Base-by-base conservation (phyloP, 2,888 invertebrate species). In the Pollenia griseotomentosa region DNA sequence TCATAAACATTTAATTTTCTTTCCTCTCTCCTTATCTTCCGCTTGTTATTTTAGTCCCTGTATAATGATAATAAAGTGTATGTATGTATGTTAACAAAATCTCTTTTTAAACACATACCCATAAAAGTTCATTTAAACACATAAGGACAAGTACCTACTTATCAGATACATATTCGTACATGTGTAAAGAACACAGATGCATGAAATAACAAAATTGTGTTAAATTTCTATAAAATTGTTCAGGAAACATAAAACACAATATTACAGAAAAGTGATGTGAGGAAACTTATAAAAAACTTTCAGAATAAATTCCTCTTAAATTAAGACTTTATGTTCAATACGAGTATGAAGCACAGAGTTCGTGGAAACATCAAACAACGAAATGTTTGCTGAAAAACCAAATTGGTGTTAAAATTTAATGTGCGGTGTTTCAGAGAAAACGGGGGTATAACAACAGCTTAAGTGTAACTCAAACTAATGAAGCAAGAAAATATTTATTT, bases 31-130 rank as follows among this genome's bases (percentile, higher is more conserved):
- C 14, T 59, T 59, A 40, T 40, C 33, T 40, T 14, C 19, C 16
- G 10, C 16, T 19, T 3, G 19, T 19, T 8, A 19, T 59, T 14
- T 14, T 3, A 14, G 40, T 59, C 33, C 42, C 63, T n/a, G 11
- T 44, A 16, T 10, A 16, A 55, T 70, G 70, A 55, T 70, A 42
- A 48, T 61, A 40, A 75, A 51, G 33, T 68, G 33, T 33, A 33
- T 33, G 33, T 33, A 33, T 6, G 19, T 40, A 66, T 66, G 66
- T 78, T 68, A 78, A 16, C 78, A 66, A 65, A 59, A 78, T 68
- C 53, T 77, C 40, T 44, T 65, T 2, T 77, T 65, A 55, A 46
- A 78, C 59, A 78, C 57, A 78, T 44, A 46, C 75, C n/a, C 33
- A 55, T n/a, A 33, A 51, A 70, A 55, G 16, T 70, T 19, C 48